Evolutionary conservation across 2,797 vertebrate species (phyloP).

Genomic region (Synaphobranchus kaupii): DNA sequence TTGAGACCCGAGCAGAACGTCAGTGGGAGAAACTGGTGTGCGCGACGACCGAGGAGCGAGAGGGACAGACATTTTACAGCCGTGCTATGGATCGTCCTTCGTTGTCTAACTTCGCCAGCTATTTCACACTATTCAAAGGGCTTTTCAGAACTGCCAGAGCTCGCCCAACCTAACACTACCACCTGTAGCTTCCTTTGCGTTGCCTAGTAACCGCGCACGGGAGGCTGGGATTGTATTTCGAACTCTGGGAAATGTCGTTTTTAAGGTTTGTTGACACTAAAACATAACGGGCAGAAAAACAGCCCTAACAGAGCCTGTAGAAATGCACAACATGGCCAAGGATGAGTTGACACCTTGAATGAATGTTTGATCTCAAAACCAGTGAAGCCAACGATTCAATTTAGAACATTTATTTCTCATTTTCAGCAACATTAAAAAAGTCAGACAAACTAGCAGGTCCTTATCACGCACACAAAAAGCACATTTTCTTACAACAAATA

Average conservation of each 20-base stretch:
- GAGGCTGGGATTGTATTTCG: conserved; percentile 7
- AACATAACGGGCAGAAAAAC: not conserved
- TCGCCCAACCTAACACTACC: fast-evolving
- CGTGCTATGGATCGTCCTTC: not conserved
- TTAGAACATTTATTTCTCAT: not conserved
- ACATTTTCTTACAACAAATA: not conserved
- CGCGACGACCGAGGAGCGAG: not conserved
- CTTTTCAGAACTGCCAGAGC: not conserved
- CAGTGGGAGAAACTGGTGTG: too few species aligned
- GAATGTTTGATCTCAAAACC: not conserved
- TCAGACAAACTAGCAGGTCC: not conserved
- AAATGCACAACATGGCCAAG: not conserved
- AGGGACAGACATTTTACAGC: not conserved
- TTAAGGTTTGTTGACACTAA: not conserved
- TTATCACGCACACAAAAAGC: not conserved
- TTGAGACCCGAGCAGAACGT: not conserved
- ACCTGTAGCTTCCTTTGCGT: not conserved
- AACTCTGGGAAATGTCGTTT: conserved; percentile 37
- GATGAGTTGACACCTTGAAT: not conserved
- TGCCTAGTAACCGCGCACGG: conserved; percentile 21
- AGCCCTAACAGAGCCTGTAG: not conserved
- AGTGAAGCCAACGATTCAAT: not conserved
- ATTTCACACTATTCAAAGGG: not conserved
- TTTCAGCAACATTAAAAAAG: not conserved
- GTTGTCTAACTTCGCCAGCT: not conserved